Conservation (phyloP, 2,113 vertebrate genomes). For the Aythya baeri region DNA sequence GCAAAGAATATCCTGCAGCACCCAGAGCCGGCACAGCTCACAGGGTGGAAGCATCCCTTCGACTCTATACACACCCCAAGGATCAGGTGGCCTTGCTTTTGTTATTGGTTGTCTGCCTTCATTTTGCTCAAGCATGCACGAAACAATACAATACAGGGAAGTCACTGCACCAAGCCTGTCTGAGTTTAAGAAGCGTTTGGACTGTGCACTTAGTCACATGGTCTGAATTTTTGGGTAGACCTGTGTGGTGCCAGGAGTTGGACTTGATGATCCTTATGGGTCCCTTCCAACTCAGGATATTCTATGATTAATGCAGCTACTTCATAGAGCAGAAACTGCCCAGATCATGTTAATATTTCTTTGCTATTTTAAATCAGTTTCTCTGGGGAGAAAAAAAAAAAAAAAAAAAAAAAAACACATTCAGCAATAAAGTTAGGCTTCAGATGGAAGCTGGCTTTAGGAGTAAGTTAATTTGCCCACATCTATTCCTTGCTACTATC, state of each 20-base stretch:
- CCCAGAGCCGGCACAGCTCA: background rate
- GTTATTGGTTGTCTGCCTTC: background rate
- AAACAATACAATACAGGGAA: background rate
- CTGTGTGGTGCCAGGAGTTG: too few relatives aligned
- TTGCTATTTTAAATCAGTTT: background rate
- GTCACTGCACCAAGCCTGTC: too few relatives aligned
- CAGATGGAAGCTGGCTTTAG: background rate
- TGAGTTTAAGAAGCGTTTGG: too few relatives aligned
- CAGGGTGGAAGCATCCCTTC: background rate
- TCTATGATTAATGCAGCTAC: background rate
- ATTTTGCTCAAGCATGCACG: background rate
- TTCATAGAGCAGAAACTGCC: background rate
- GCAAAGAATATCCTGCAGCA: background rate
- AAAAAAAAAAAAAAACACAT: background rate
- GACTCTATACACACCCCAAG: background rate
- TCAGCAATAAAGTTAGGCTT: background rate
- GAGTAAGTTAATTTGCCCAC: background rate
- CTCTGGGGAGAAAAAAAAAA: background rate
- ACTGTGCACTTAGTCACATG: too few relatives aligned
- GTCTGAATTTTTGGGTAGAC: too few relatives aligned
- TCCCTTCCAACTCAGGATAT: too few relatives aligned
- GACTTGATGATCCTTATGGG: too few relatives aligned
- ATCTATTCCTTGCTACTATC: background rate
- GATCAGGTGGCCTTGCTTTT: background rate
- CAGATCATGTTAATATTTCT: background rate